Evolutionary conservation across 1,140 invertebrate genomes (phyloP), one percentile per base, ranked within the genome.

Genomic region (Ostrea denselamellosa): DNA sequence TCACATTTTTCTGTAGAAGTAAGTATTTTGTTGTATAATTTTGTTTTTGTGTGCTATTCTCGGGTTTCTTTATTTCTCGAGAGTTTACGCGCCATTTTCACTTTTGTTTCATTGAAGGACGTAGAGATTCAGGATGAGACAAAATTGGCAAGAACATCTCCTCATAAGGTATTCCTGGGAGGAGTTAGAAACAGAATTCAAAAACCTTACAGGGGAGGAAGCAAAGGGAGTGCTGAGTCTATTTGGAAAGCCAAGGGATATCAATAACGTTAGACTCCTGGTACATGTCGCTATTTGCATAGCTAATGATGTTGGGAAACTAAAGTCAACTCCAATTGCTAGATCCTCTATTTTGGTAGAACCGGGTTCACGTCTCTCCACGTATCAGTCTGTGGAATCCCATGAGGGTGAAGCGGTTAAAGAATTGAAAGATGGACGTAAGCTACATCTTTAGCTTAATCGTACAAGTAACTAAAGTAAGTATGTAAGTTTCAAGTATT

Each of bases 291-390:
- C 82, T 54, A 88, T 88, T 9, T 22, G 28, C 0, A 53, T 65
- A 19, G 83, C 87, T 8, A 88, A 88, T 71, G 53, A 71, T 51
- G 62, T 85, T 19, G 56, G 83, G 56, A 83, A 58, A 3, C 82
- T 58, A 17, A 85, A n/a, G 51, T 58, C 7, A 53, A n/a, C 82
- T n/a, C 22, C 71, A 56, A 65, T 65, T 65, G 10, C n/a, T 65
- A 65, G 14, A n/a, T 65, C 62, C 10, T 65, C 62, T 65, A 65
- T 65, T 65, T 19, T 65, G 22, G 9, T 68, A 22, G 65, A 14
- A 22, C 65, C 19, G 14, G 65, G 65, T 22, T 22, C 65, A 68
- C 22, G 62, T 65, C 62, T 19, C 62, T 65, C 62, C 7, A 54
- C 53, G 53, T 54, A 7, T 54, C 53, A 54, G 53, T 54, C 53